These are phyloP conservation scores for Sipunculus nudus DNA, from an alignment of 2,888 invertebrate species.

Conservation along the genomic window DNA sequence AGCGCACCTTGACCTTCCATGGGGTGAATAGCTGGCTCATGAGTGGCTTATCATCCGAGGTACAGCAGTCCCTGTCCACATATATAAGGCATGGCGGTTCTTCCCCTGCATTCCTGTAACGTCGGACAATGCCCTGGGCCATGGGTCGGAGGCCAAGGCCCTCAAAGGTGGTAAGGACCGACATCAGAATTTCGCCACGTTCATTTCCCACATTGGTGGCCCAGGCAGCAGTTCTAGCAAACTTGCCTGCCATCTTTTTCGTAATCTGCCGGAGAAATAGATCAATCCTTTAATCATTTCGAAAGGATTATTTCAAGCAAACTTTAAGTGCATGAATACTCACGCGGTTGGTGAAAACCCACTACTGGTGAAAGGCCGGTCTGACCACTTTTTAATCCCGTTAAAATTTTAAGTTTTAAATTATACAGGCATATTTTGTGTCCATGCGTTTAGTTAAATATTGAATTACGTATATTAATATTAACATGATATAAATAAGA, in stretches of 20 bases:
- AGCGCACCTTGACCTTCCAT: too few species aligned
- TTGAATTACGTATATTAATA: too few species aligned
- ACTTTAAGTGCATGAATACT: slow-evolving; percentile 1
- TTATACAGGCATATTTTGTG: too few species aligned
- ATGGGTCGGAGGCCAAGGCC: slow-evolving; percentile 34
- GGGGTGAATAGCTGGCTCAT: too few species aligned
- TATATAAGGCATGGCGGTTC: slow-evolving; percentile 38
- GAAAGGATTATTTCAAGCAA: background rate
- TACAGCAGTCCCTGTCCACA: slow-evolving; percentile 46
- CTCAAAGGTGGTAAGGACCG: slow-evolving; percentile 37
- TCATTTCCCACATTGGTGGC: slow-evolving; percentile 44
- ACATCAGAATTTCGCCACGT: slow-evolving; percentile 39
- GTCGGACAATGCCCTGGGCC: slow-evolving; percentile 27
- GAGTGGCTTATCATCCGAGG: background rate
- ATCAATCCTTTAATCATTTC: slow-evolving; percentile 5
- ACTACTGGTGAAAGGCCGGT: too few species aligned
- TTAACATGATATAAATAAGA: too few species aligned
- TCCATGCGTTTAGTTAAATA: too few species aligned
- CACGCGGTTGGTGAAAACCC: too few species aligned
- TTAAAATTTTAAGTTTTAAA: too few species aligned
- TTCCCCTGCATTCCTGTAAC: background rate
- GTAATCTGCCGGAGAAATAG: too few species aligned
- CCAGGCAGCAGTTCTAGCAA: slow-evolving; percentile 38
- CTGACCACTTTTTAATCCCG: too few species aligned
- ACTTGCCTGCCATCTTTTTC: slow-evolving; percentile 13